Base-by-base conservation (phyloP, 2,888 invertebrate species). In the Noctua fimbriata region DNA sequence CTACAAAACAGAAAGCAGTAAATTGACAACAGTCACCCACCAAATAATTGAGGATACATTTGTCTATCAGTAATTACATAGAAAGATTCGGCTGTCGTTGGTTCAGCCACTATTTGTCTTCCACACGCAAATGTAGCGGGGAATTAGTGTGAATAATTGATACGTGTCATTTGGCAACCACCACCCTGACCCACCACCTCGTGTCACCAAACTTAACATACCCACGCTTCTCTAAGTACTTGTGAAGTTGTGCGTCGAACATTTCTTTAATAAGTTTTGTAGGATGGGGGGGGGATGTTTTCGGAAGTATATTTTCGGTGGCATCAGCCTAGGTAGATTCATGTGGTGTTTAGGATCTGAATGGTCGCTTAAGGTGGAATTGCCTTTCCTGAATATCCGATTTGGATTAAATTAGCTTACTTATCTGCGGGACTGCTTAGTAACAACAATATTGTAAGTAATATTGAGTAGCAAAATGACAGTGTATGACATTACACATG, bases 121-220 rank as follows among this genome's bases (percentile, higher is more conserved):
- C 94, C 92, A 96, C 96, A 96, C 96, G 96, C 96, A 96, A 96
- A 96, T 96, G 97, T 94, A 93, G 92, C 91, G 93, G 95, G 95
- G 94, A 94, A 95, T 95, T 95, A 93, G 94, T 95, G 93, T 97
- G 96, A 97, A 97, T 96, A 96, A 96, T 97, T 96, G 95, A 97
- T 97, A 95, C 93, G 92, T 96, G 96, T 97, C 96, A 95, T 97
- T 97, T 96, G 96, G 96, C 96, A 96, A 96, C 96, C 95, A 94
- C 95, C 95, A 94, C 95, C 95, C 92, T 79, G 88, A 84, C 91
- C 91, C 91, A 76, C 78, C 82, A 78, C 91, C 91, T 89, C 90
- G 88, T 90, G 92, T 89, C 90, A 91, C 91, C 88, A 90, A 89
- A 91, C 87, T 92, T 92, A 90, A 92, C 89, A 90, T 89, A 86